Base-by-base conservation (phyloP, 2,888 invertebrate species). In the Lypha dubia region DNA sequence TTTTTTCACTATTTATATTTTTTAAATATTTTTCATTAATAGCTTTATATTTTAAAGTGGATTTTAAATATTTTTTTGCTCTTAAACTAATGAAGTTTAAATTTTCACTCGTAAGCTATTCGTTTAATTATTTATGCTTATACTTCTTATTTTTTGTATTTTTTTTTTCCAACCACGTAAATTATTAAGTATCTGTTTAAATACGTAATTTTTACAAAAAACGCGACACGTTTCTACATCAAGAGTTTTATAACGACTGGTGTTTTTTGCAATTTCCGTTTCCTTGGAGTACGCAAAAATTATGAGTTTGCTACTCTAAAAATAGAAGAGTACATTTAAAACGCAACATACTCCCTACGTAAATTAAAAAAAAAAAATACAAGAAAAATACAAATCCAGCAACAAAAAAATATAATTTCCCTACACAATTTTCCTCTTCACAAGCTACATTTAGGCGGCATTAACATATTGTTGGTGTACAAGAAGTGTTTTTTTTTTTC, bases 181-280 rank as follows among this genome's bases (percentile, higher is more conserved):
- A 71, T 71, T 79, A 53, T 68, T 49, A 56, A 74, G 44, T 70
- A 49, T 44, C 6, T 65, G 8, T 46, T 63, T 6, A 6, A 63
- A 46, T 46, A 58, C 44, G 67, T 24, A 49, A 76, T 76, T 79
- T 84, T 68, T 75, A 67, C 56, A 58, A 79, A 80, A 28, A 88
- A 87, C 88, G 89, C 89, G 88, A 89, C 90, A 90, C 91, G 91
- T 90, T 91, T 89, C 89, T 90, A 90, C 91, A 89, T 87, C 91
- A 89, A 91, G 91, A 90, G 91, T 91, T 91, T 91, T 91, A 90
- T 90, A 90, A 90, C 91, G 92, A 91, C 91, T 91, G 88, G 88
- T 88, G 88, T 88, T 88, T 88, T 86, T 86, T 89, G 88, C 88
- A 88, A 89, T 89, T 88, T 89, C 89, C 89, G 89, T 88, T 89